phyloP scores from a whole-genome alignment of 2,113 vertebrate species.

The Eptesicus fuscus region DNA sequence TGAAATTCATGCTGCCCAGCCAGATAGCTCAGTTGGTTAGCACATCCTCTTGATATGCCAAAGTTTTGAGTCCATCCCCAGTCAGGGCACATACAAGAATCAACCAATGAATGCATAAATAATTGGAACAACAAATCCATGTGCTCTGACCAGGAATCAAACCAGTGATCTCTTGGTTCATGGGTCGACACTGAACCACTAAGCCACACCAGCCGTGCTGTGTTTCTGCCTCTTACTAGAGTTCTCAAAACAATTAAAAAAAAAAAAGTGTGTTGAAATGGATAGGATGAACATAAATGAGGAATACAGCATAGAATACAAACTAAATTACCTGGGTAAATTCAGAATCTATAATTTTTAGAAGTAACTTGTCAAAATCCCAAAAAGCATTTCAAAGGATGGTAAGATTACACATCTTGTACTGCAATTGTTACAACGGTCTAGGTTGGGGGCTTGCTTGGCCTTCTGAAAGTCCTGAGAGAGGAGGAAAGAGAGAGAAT shows the following conservation, averaged over 20 bases:
- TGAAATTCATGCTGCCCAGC: neutral
- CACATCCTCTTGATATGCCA: neutral
- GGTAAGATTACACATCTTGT: rapidly evolving
- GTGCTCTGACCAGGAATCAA: too few relatives aligned
- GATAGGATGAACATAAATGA: neutral
- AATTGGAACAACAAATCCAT: too few relatives aligned
- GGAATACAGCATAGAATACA: neutral
- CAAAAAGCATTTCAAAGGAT: neutral
- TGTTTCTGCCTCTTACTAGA: neutral
- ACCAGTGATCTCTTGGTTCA: too few relatives aligned
- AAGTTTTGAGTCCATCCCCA: too few relatives aligned
- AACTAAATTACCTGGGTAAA: neutral
- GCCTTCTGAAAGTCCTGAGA: neutral
- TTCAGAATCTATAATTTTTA: neutral
- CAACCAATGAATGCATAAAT: too few relatives aligned
- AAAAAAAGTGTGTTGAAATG: neutral
- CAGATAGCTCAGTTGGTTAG: too few relatives aligned
- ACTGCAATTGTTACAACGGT: neutral
- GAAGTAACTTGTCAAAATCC: neutral
- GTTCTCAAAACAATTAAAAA: neutral
- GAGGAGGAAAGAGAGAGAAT: neutral
- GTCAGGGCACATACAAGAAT: too few relatives aligned
- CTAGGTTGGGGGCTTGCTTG: neutral
- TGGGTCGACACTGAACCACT: too few relatives aligned
- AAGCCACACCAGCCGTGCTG: neutral